Base-by-base conservation (phyloP, 1,140 invertebrate genomes). In the Phymastichus coffea region DNA sequence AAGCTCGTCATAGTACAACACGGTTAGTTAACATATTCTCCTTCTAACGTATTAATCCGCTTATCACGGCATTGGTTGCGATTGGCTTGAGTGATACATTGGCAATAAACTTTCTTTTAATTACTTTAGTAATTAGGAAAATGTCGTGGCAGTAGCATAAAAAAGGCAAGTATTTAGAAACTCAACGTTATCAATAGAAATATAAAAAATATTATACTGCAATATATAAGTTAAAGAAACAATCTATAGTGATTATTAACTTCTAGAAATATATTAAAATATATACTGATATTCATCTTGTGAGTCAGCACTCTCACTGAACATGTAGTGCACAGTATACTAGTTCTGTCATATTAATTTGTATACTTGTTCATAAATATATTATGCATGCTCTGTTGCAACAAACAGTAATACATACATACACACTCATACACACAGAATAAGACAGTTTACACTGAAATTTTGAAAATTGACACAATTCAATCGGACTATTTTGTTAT, bases 301-400 rank as follows among this genome's bases (percentile, higher is more conserved):
- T 46, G 22, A 15, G 22, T 37, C 15, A 22, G 54, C 15, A 48
- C 19, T 26, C 19, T 28, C 37, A 57, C 12, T 58, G 40, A 10
- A n/a, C 44, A 48, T 19, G 23, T 40, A 25, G 17, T 46, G 8
- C n/a, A n/a, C n/a, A n/a, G n/a, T n/a, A n/a, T n/a, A n/a, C n/a
- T n/a, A n/a, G n/a, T n/a, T n/a, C 48, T 26, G 51, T 51, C 51
- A 44, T 58, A 58, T 59, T 52, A 52, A 52, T 51, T 43, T 26
- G 37, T 48, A 53, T 28, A 44, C 26, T 51, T n/a, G n/a, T 25
- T 58, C 28, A 44, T n/a, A n/a, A n/a, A n/a, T 53, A 41, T 57
- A 52, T 46, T 43, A 51, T 60, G 57, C 57, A 60, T 60, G 57
- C 57, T 60, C n/a, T 53, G n/a, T n/a, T 40, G 17, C 19, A 53